Conservation (phyloP, 2,113 vertebrate genomes). For the Hippocampus zosterae region DNA sequence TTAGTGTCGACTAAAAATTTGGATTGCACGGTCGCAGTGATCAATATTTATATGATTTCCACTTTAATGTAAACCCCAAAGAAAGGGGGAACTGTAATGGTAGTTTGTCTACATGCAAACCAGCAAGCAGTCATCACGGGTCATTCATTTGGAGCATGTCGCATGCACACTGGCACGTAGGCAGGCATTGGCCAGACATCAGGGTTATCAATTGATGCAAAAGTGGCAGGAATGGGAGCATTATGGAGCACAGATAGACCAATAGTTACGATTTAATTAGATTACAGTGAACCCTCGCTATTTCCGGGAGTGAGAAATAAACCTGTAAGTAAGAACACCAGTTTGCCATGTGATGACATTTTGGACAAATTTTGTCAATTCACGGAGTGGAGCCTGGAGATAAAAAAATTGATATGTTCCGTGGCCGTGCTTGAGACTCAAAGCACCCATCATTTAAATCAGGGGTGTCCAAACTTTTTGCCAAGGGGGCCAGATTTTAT, state of each 20-base stretch:
- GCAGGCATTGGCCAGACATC: slow-evolving; percentile 52
- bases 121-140: background rate
- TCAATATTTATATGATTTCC: background rate
- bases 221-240: slow-evolving; percentile 17
- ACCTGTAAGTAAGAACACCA: no score
- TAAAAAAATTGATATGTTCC: no score
- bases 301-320: no score
- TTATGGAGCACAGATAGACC: background rate
- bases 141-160: background rate
- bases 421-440: no score
- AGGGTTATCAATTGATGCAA: slow-evolving; percentile 22
- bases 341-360: no score
- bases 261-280: background rate
- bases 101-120: background rate
- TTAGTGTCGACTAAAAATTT: background rate
- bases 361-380: no score
- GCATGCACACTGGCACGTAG: slow-evolving; percentile 8
- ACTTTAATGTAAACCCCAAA: background rate
- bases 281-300: background rate
- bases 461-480: no score
- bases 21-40: background rate
- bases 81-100: background rate
- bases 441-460: no score
- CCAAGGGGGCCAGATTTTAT: no score
- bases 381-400: no score